Evolutionary conservation across 2,113 vertebrate genomes (phyloP).

Genomic region (Microcebus tavaratra): DNA sequence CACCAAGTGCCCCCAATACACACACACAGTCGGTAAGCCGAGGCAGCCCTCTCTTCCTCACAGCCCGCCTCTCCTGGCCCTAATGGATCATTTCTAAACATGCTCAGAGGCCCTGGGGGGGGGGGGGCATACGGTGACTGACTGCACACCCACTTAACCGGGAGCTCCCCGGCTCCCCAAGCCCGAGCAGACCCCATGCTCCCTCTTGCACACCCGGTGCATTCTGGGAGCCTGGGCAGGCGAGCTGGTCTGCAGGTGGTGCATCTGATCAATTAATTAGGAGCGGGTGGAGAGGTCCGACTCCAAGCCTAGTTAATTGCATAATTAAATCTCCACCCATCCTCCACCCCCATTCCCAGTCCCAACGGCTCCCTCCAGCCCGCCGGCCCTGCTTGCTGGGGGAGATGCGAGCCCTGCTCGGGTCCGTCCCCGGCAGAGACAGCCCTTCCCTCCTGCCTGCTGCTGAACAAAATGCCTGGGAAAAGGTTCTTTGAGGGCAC

Average conservation of each 20-base stretch:
- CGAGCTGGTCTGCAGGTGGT: conserved; percentile 17
- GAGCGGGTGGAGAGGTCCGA: conserved; percentile 20
- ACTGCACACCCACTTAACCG: conserved; percentile 12
- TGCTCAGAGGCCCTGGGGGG: conserved; percentile 42
- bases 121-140: conserved; percentile 55
- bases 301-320: conserved; percentile 56
- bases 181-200: conserved; percentile 16
- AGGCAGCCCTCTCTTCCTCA: neutral
- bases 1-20: neutral
- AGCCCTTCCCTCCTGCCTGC: neutral
- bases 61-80: neutral
- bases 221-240: conserved; percentile 26
- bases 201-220: neutral
- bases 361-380: neutral
- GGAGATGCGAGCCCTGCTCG: neutral
- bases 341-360: neutral
- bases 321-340: conserved; percentile 41
- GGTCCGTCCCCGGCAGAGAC: neutral
- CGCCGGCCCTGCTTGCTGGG: neutral
- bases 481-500: neutral
- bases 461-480: neutral
- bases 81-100: conserved; percentile 59
- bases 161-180: conserved; percentile 59
- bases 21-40: neutral
- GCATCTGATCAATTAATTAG: conserved; percentile 71